Evolutionary conservation across 2,888 invertebrate genomes (phyloP).

Genomic region (Cyclophora punctaria): DNA sequence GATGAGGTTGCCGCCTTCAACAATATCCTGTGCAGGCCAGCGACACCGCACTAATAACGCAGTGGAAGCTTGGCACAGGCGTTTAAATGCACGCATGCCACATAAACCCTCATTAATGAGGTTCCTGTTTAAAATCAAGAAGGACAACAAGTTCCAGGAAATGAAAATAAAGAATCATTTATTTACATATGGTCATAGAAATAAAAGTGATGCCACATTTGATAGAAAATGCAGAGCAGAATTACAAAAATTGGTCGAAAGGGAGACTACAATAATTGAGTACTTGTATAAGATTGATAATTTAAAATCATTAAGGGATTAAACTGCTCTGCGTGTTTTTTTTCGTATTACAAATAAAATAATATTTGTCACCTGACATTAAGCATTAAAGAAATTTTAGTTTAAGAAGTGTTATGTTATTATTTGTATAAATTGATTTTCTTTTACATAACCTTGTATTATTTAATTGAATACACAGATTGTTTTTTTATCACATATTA

Average conservation of each 20-base stretch:
- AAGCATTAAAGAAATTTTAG: too few species aligned
- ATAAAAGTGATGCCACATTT: neutral
- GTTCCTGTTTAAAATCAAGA: slow-evolving; percentile 1
- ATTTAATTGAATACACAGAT: too few species aligned
- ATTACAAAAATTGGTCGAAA: neutral
- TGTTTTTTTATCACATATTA: too few species aligned
- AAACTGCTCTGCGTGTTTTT: too few species aligned
- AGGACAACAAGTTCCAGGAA: neutral
- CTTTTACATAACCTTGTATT: too few species aligned
- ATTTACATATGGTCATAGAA: neutral
- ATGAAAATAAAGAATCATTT: neutral
- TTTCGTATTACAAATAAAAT: too few species aligned
- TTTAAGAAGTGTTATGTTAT: too few species aligned
- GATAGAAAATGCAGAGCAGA: neutral
- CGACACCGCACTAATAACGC: slow-evolving; percentile 1
- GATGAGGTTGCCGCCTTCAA: neutral
- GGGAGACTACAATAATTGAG: neutral
- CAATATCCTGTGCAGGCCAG: slow-evolving; percentile 1
- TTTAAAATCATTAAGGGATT: too few species aligned
- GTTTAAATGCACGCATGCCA: slow-evolving; percentile 4
- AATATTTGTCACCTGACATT: too few species aligned
- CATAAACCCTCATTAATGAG: slow-evolving; percentile 1
- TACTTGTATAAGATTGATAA: too few species aligned
- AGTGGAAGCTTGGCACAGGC: slow-evolving; percentile 3
- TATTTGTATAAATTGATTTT: too few species aligned